Evolutionary conservation across 2,113 vertebrate species (phyloP).

Genomic region (Heptranchias perlo): DNA sequence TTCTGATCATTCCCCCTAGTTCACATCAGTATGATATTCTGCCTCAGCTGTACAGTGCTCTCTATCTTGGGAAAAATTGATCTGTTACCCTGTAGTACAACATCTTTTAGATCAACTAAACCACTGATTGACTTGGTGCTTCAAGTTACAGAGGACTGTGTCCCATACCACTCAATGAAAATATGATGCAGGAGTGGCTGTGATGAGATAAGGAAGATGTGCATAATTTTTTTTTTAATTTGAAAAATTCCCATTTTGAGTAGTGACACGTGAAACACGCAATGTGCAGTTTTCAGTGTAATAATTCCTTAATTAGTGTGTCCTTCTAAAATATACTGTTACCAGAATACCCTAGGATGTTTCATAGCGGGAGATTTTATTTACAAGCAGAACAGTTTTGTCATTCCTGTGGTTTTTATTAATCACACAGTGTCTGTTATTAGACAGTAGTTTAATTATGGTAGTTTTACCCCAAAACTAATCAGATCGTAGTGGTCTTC

Average conservation of each 20-base stretch:
- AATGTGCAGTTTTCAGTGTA: neutral
- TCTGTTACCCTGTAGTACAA: neutral
- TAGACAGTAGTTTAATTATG: conserved; percentile 5
- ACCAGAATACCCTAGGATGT: neutral
- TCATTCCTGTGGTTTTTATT: conserved; percentile 9
- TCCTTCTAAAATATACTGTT: neutral
- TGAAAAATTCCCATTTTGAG: neutral
- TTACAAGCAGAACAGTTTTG: neutral
- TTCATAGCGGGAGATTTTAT: neutral
- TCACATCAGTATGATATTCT: neutral
- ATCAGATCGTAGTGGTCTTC: neutral
- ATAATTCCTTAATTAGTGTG: neutral
- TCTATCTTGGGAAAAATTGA: neutral
- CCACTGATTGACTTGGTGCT: neutral
- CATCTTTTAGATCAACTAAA: neutral
- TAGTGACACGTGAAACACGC: neutral
- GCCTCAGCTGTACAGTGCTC: neutral
- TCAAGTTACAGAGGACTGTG: neutral
- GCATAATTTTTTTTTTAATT: no score
- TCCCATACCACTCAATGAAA: neutral
- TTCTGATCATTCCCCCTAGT: neutral
- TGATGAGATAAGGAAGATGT: neutral
- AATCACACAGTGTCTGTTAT: conserved; percentile 10
- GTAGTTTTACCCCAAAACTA: conserved; percentile 19
- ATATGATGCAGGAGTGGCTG: neutral